phyloP scores from a whole-genome alignment of 1,140 invertebrate species.

The Coenobita brevimanus region DNA sequence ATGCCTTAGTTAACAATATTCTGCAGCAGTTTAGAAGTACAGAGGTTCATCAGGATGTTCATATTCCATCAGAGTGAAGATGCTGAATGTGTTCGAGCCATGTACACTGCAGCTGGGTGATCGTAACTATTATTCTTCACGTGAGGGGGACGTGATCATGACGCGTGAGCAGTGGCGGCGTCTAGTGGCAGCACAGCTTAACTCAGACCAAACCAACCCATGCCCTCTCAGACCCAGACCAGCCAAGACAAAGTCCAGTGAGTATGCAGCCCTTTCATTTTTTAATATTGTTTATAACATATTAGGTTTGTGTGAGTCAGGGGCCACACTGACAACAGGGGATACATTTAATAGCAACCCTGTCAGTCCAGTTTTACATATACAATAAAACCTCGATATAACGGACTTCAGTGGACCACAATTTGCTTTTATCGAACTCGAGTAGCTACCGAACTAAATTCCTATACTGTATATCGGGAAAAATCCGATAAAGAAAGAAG shows the following conservation, averaged over 20 bases:
- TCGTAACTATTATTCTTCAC: conserved; percentile 81
- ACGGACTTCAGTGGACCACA: too few relatives aligned
- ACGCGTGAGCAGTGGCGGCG: conserved; percentile 77
- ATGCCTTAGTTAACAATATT: too few relatives aligned
- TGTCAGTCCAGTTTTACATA: too few relatives aligned
- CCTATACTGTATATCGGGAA: too few relatives aligned
- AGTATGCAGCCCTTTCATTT: neutral
- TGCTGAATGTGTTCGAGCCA: conserved; percentile 90
- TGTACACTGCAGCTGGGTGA: conserved; percentile 92
- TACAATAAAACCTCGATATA: too few relatives aligned
- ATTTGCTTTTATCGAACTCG: too few relatives aligned
- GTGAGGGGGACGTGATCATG: conserved; percentile 77
- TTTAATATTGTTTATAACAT: neutral
- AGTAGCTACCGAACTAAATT: too few relatives aligned
- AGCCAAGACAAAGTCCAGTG: conserved; percentile 58
- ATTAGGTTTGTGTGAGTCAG: too few relatives aligned
- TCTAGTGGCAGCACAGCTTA: conserved; percentile 57
- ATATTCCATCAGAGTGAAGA: conserved; percentile 77
- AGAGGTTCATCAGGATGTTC: neutral
- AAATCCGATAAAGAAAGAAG: too few relatives aligned
- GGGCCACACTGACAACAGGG: too few relatives aligned
- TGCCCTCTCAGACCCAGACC: conserved; percentile 58
- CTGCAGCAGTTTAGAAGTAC: too few relatives aligned
- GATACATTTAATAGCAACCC: too few relatives aligned
- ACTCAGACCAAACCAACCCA: conserved; percentile 64